Evolutionary conservation across 1,140 invertebrate species (phyloP), one percentile per base, ranked within the genome.

Genomic region (Phthorimaea operculella): DNA sequence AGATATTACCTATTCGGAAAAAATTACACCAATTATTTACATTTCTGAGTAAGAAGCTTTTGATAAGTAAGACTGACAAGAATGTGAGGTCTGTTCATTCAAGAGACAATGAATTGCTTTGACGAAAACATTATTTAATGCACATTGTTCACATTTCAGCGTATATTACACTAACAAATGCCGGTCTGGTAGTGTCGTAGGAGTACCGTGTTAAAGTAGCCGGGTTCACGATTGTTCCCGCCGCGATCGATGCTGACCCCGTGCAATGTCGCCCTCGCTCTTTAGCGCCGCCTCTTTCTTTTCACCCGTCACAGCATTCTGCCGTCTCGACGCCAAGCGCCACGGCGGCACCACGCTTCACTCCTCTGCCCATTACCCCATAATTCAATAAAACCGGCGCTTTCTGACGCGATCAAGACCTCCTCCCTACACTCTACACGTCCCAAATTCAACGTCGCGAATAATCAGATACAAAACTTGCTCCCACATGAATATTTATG

Each of bases 191-290:
- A 39, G 44, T 47, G 16, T 47, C 44, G 44, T n/a, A 4, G 12
- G 16, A 15, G 14, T 42, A 11, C 11, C 39, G 39, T 42, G 44
- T 47, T 15, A 16, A 3, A 9, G 44, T 17, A 47, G 44, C 11
- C 11, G 14, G 14, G 44, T 47, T 47, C 44, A 16, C 44, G 14
- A 47, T 47, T 17, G 14, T 39, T 47, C 14, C 44, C 44, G 21
- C 48, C 64, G 53, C 75, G 76, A 79, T 79, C 76, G 79, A 79
- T 77, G 66, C 57, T 79, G 77, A 76, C 76, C 78, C 69, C 74
- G 72, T 63, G 67, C 72, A 66, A 72, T 66, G 64, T 75, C 62
- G 68, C 72, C 71, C 70, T 73, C 68, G 70, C 58, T 62, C 68
- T 70, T 67, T 68, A 70, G 59, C 69, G 66, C 57, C 67, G 60